These are phyloP conservation scores for Agrypnia vestita DNA, from an alignment of 1,140 invertebrate genomes.

Conservation along the genomic window DNA sequence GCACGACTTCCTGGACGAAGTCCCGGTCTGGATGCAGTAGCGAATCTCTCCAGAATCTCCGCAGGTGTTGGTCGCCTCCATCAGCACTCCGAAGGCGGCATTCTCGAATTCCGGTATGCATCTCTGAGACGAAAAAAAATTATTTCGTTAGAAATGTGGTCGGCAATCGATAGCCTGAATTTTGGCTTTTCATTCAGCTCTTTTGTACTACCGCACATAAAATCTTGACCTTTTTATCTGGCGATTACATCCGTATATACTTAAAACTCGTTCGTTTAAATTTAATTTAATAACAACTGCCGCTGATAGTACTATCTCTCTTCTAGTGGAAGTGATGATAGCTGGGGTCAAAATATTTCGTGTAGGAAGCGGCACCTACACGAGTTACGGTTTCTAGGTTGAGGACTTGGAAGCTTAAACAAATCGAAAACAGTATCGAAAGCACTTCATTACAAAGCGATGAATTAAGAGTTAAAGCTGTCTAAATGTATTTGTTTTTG, in stretches of 20 bases:
- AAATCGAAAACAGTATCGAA: not conserved
- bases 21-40: slow-evolving; percentile 93
- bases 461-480: no score
- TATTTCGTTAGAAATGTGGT: no score
- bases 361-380: not conserved
- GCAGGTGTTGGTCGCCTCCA: slow-evolving; percentile 97
- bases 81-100: slow-evolving; percentile 89
- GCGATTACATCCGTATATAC: slow-evolving; percentile 25
- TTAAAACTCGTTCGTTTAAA: slow-evolving; percentile 24
- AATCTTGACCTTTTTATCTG: slow-evolving; percentile 29
- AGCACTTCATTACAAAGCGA: not conserved
- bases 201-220: not conserved
- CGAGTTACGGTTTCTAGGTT: not conserved
- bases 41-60: slow-evolving; percentile 82
- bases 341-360: not conserved
- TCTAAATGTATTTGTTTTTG: no score
- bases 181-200: not conserved
- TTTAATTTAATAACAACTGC: slow-evolving; percentile 1
- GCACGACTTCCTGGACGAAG: slow-evolving; percentile 76
- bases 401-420: not conserved
- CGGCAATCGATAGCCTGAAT: not conserved
- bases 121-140: slow-evolving; percentile 75
- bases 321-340: slow-evolving; percentile 17
- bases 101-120: slow-evolving; percentile 98
- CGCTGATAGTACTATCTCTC: not conserved